These are phyloP conservation scores for Aptenodytes patagonicus DNA, from an alignment of 2,113 vertebrate genomes.

Conservation along the genomic window DNA sequence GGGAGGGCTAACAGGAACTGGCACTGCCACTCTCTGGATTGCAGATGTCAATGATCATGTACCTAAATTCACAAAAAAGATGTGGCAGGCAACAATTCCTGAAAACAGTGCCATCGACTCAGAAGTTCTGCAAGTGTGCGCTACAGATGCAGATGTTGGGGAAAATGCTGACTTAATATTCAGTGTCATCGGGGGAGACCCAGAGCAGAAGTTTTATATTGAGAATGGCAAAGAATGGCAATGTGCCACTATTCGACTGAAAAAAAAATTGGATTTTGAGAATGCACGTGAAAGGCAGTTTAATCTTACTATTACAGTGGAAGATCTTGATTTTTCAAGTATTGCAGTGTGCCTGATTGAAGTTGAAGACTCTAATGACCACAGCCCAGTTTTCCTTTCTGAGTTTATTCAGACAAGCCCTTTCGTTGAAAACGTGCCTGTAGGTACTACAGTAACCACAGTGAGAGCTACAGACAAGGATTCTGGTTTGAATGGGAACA, in stretches of 20 bases:
- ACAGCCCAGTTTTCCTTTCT: conserved; percentile 83
- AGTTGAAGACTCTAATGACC: conserved; percentile 88
- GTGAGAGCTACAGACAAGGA: conserved; percentile 84
- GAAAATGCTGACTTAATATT: conserved; percentile 85
- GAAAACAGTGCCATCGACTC: conserved; percentile 79
- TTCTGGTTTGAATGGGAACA: conserved; percentile 81
- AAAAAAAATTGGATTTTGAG: conserved; percentile 86
- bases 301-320: conserved; percentile 86
- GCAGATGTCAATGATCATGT: conserved; percentile 84
- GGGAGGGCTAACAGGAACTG: conserved; percentile 83
- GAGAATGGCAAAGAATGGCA: conserved; percentile 79
- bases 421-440: conserved; percentile 76
- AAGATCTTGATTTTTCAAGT: conserved; percentile 85
- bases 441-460: conserved; percentile 80
- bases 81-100: conserved; percentile 74
- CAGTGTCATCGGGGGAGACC: conserved; percentile 82
- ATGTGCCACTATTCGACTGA: conserved; percentile 79
- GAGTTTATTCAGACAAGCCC: conserved; percentile 76
- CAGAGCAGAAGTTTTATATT: conserved; percentile 86
- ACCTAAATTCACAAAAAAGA: conserved; percentile 76
- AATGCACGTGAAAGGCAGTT: conserved; percentile 81
- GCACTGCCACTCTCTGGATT: conserved; percentile 81
- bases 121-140: conserved; percentile 78
- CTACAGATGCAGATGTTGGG: conserved; percentile 79
- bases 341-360: conserved; percentile 82